Evolutionary conservation across 2,888 invertebrate species (phyloP), one percentile per base, ranked within the genome.

Genomic region (Diaperis boleti): DNA sequence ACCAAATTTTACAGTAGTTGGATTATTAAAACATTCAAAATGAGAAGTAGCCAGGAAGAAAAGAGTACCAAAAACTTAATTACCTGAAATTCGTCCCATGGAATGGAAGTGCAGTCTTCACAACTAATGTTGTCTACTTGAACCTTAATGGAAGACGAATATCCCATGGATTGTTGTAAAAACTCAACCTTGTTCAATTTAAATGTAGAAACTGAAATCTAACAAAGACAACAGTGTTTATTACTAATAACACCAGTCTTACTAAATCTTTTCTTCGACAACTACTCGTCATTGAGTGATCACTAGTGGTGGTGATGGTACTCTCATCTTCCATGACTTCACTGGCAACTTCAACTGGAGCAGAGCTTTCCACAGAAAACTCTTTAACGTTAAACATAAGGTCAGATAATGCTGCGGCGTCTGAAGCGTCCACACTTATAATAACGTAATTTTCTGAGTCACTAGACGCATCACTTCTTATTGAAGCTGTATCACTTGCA

Each of bases 51-150:
- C 44, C 17, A 54, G 37, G 17, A 20, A 39, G 22, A 26, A 22
- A 7, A 41, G 7, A 31, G n/a, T n/a, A 26, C 26, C 6, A 26
- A 26, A 20, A 26, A 26, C 6, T 2, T 26, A 60, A 57, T 82
- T 82, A 94, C 94, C 90, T 96, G 96, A 84, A 97, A 92, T 82
- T 96, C 96, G 77, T 96, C 96, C 92, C 95, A 95, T 0, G 93
- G 92, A 77, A 96, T 94, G 35, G 93, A 89, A 33, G 90, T 87
- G 76, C 94, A 94, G 80, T 96, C 96, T 73, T 94, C 92, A 50
- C 89, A 89, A 18, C 85, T 85, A 3, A 96, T 82, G 68, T 91
- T 85, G 5, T 88, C 86, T 29, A 91, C 86, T 81, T 91, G 90
- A 39, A 90, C 76, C 76, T 89, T 88, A 35, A 91, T 84, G 0